Conservation (phyloP, 2,797 vertebrate genomes). For the Decapterus maruadsi region DNA sequence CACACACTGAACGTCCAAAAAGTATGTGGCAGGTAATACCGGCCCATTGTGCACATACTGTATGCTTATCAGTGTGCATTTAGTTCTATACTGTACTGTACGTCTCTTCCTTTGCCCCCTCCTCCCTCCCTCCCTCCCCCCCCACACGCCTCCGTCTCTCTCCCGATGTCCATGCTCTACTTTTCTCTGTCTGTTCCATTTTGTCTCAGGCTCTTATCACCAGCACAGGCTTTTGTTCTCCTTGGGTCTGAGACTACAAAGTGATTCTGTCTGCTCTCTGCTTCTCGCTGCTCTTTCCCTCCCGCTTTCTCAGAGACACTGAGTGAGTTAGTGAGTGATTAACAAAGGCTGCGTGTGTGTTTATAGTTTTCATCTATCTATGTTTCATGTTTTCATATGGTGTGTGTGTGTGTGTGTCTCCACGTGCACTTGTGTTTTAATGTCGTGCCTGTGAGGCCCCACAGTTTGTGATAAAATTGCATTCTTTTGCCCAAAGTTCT, state of each 20-base stretch:
- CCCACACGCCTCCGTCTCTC: conserved; percentile 28
- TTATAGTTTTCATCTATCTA: conserved; percentile 31
- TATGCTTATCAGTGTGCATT: conserved; percentile 45
- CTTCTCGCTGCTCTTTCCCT: conserved; percentile 46
- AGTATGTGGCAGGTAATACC: conserved; percentile 15
- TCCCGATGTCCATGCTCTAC: conserved; percentile 70
- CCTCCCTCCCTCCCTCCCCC: too few species aligned
- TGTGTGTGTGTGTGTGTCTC: neutral
- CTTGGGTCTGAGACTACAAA: conserved; percentile 70
- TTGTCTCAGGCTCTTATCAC: conserved; percentile 75
- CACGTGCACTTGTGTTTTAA: neutral
- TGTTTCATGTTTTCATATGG: neutral
- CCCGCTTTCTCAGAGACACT: conserved; percentile 36
- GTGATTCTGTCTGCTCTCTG: conserved; percentile 60
- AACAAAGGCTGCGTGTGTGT: conserved; percentile 40
- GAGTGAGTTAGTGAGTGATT: conserved; percentile 45
- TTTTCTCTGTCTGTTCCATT: conserved; percentile 74
- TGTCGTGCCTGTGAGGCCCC: conserved; percentile 20
- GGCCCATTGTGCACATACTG: neutral
- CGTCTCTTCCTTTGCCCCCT: conserved; percentile 35
- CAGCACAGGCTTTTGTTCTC: conserved; percentile 70
- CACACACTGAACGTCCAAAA: conserved; percentile 17
- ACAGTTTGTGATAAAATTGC: conserved; percentile 16
- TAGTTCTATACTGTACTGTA: conserved; percentile 23
- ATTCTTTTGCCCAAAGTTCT: conserved; percentile 16